Conservation (phyloP, 2,888 invertebrate species). For the Cephonodes hylas region DNA sequence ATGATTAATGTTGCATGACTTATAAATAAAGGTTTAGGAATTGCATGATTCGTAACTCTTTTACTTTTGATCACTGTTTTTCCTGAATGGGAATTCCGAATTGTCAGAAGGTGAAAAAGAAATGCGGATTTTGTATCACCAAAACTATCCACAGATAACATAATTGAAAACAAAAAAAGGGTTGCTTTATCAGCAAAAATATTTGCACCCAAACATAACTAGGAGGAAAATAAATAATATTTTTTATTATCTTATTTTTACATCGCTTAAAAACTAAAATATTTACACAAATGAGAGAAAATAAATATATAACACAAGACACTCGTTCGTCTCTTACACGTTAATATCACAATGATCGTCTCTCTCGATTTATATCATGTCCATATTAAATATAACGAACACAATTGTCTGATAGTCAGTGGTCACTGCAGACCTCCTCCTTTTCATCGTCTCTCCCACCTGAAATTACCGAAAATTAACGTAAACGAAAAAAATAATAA, state of each 20-base stretch:
- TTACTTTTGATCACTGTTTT: not conserved
- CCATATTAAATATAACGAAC: slow-evolving; percentile 40
- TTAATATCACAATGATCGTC: slow-evolving; percentile 80
- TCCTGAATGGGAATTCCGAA: not conserved
- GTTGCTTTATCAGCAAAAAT: slow-evolving; percentile 8
- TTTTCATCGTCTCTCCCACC: slow-evolving; percentile 75
- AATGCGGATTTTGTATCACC: slow-evolving; percentile 8
- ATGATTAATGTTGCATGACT: not conserved
- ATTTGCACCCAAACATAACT: slow-evolving; percentile 40
- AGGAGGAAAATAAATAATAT: slow-evolving; percentile 60
- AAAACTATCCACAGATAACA: not conserved
- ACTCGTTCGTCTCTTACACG: slow-evolving; percentile 65
- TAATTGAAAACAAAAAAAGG: not conserved
- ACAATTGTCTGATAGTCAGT: slow-evolving; percentile 64
- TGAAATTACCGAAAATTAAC: slow-evolving; percentile 72
- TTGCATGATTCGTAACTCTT: slow-evolving; percentile 3
- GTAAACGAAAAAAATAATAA: slow-evolving; percentile 59
- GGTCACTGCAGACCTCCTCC: slow-evolving; percentile 71
- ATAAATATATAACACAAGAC: slow-evolving; percentile 44
- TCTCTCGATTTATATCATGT: slow-evolving; percentile 59
- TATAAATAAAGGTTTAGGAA: not conserved
- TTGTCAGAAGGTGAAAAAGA: not conserved
- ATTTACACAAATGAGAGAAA: slow-evolving; percentile 56
- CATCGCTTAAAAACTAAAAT: slow-evolving; percentile 61
- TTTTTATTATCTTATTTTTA: slow-evolving; percentile 61